Evolutionary conservation across 2,888 invertebrate genomes (phyloP).

Genomic region (Parnassius mnemosyne): DNA sequence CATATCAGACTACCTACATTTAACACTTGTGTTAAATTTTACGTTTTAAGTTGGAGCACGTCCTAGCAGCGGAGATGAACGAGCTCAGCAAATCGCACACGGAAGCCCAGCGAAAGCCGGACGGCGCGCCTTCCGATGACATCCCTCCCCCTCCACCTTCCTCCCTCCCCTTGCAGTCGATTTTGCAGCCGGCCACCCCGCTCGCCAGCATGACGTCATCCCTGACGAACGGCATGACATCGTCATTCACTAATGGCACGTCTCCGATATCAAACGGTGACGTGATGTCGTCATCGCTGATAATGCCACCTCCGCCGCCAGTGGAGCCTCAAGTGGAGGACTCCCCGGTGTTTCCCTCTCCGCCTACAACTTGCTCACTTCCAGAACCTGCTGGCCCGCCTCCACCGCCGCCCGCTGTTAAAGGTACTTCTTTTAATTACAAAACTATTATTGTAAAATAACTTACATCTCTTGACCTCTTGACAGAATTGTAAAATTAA

Average conservation of each 20-base stretch:
- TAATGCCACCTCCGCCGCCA: constrained; percentile 58
- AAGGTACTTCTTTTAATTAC: constrained; percentile 44
- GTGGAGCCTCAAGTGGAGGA: constrained; percentile 42
- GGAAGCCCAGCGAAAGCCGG: constrained; percentile 67
- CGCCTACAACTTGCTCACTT: constrained; percentile 80
- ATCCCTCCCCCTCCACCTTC: constrained; percentile 62
- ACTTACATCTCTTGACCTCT: too few species aligned
- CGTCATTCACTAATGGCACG: constrained; percentile 37
- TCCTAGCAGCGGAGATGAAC: constrained; percentile 68
- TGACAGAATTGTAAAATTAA: too few species aligned
- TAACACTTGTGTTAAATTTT: background rate
- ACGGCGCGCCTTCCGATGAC: constrained; percentile 69
- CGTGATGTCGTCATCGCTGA: constrained; percentile 44
- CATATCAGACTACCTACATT: too few species aligned
- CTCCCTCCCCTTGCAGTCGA: constrained; percentile 55
- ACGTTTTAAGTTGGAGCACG: constrained; percentile 62
- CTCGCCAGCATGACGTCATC: constrained; percentile 47
- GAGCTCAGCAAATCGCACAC: constrained; percentile 63
- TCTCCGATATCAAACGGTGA: constrained; percentile 38
- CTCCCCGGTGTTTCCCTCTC: constrained; percentile 59
- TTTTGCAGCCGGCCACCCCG: constrained; percentile 48
- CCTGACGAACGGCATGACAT: constrained; percentile 32
- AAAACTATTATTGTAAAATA: too few species aligned
- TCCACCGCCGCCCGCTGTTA: constrained; percentile 81
- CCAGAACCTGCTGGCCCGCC: constrained; percentile 90